phyloP scores from a whole-genome alignment of 1,140 invertebrate genomes.

The Formica exsecta region DNA sequence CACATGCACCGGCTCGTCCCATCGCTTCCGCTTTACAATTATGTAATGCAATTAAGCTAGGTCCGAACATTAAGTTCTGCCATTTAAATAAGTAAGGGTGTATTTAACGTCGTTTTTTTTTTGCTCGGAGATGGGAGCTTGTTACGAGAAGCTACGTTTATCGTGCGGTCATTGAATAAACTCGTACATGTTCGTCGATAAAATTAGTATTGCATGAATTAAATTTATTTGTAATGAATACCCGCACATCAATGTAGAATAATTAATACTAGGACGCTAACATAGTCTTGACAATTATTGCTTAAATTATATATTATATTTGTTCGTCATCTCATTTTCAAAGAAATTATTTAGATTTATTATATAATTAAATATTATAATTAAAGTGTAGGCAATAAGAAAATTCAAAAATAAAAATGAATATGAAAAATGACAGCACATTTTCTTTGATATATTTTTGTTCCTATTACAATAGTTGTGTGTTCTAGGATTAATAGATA shows the following conservation, averaged over 20 bases:
- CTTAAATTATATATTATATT: no score
- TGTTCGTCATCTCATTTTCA: no score
- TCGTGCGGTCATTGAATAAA: not conserved
- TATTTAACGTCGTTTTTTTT: constrained; percentile 4
- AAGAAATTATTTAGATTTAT: no score
- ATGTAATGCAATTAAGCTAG: constrained; percentile 42
- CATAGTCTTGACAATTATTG: no score
- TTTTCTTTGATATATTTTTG: no score
- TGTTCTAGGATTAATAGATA: no score
- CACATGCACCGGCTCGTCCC: not conserved
- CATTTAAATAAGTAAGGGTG: not conserved
- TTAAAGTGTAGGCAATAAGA: no score
- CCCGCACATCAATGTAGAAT: constrained; percentile 7
- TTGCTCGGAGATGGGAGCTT: not conserved
- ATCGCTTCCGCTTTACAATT: constrained; percentile 43
- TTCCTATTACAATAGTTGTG: no score
- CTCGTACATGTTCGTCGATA: not conserved
- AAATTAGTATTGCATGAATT: constrained; percentile 20
- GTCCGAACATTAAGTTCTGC: not conserved
- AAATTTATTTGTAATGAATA: constrained; percentile 13
- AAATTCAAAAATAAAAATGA: no score
- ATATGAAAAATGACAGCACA: no score
- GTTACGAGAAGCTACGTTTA: constrained; percentile 35
- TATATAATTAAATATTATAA: no score
- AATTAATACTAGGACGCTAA: not conserved